Evolutionary conservation across 2,113 vertebrate species (phyloP).

Genomic region (Amia ocellicauda): DNA sequence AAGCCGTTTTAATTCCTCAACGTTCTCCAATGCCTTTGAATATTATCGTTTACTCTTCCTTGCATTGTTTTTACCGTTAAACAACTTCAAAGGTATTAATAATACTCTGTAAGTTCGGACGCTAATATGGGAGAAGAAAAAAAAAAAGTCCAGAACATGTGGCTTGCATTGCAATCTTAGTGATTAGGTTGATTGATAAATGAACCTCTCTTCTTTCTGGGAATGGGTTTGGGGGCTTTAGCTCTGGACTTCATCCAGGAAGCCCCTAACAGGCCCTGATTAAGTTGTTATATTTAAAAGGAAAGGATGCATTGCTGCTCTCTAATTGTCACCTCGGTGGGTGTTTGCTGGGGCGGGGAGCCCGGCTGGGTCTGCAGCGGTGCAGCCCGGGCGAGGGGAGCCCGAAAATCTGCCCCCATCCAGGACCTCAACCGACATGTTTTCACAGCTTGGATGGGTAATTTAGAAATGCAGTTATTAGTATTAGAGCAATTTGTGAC

Average conservation of each 20-base stretch:
- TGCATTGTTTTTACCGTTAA: not conserved
- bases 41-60: too few relatives aligned
- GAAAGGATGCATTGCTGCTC: conserved; percentile 72
- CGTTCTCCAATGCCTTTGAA: too few relatives aligned
- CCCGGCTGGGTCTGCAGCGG: conserved; percentile 39
- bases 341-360: conserved; percentile 46
- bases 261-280: conserved; percentile 93
- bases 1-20: too few relatives aligned
- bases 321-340: conserved; percentile 75
- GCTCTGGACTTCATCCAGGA: conserved; percentile 97
- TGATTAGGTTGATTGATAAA: conserved; percentile 76
- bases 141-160: conserved; percentile 43
- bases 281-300: conserved; percentile 89
- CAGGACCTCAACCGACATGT: conserved; percentile 41
- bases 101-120: conserved; percentile 41
- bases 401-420: conserved; percentile 37
- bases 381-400: conserved; percentile 29
- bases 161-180: conserved; percentile 58
- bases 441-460: conserved; percentile 53
- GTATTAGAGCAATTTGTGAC: conserved; percentile 47
- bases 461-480: conserved; percentile 50
- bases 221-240: conserved; percentile 74
- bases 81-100: conserved; percentile 20
- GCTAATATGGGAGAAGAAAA: conserved; percentile 24
- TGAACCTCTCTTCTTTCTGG: conserved; percentile 71